Evolutionary conservation across 2,797 vertebrate species (phyloP), one percentile per base, ranked within the genome.

Genomic region (Pipistrellus pipistrellus): DNA sequence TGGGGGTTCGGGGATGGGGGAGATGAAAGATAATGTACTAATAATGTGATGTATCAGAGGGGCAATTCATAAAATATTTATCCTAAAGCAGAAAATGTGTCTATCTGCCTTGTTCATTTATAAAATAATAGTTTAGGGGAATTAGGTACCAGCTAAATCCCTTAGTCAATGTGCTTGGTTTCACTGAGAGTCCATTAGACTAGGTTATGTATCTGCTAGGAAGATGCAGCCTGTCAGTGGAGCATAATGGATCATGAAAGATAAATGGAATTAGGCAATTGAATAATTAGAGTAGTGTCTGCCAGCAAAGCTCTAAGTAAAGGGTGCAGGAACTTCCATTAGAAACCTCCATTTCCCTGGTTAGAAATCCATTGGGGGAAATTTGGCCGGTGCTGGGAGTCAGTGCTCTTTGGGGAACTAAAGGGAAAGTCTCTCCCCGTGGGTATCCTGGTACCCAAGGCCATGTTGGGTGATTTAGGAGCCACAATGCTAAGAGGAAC

Each of bases 261-360:
- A 97, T 96, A 97, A 98, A 95, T 95, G 82, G 95, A 88, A 73
- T 8, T 81, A 95, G 97, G 96, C 96, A 96, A 97, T 48, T 48
- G 93, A 38, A 30, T 96, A 97, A 93, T 88, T 95, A 96, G 84
- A 85, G 90, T 32, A 75, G 32, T 68, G 76, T 77, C 73, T 73
- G 25, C 76, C 55, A 66, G 95, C 93, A 77, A 7, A 11, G 64
- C 96, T 96, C 91, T 97, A 91, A 96, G 97, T 90, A 86, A 91
- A 94, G 75, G 68, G 80, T 71, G 88, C 66, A 27, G 93, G 94
- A 76, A 18, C n/a, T 97, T 96, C 96, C 97, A 97, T 97, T 97
- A 89, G 96, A 96, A 93, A 87, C 87, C 95, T 53, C 73, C 91
- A 81, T 80, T 96, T 90, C 95, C 25, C 73, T 72, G 59, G 89